phyloP scores from a whole-genome alignment of 2,888 invertebrate species.

The Exephanes ischioxanthus region DNA sequence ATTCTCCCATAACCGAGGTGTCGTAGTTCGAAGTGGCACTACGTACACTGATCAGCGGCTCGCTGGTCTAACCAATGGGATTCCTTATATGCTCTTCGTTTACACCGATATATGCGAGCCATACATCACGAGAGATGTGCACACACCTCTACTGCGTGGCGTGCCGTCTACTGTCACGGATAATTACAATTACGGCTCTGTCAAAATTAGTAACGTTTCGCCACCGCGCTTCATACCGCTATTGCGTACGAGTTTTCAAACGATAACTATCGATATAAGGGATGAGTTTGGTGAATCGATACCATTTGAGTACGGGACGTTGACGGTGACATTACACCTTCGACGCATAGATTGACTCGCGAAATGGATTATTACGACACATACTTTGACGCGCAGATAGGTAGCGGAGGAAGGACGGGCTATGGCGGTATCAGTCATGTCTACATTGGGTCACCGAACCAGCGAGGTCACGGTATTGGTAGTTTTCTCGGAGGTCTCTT shows the following conservation, averaged over 20 bases:
- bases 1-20: background rate
- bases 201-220: background rate
- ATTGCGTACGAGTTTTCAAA: background rate
- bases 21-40: background rate
- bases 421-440: constrained; percentile 12
- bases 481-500: constrained; percentile 27
- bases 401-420: background rate
- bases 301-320: constrained; percentile 59
- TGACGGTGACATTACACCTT: background rate
- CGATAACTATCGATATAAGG: background rate
- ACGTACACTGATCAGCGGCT: background rate
- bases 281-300: constrained; percentile 30
- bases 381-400: constrained; percentile 7
- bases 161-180: background rate
- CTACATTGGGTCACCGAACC: background rate
- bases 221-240: background rate
- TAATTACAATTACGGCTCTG: background rate
- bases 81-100: constrained; percentile 11
- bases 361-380: background rate
- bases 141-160: background rate
- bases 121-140: background rate
- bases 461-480: background rate
- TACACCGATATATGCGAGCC: constrained; percentile 1
- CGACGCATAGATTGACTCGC: background rate
- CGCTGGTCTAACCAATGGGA: background rate